Base-by-base conservation (phyloP, 1,140 invertebrate species). In the Drosophila nasuta region DNA sequence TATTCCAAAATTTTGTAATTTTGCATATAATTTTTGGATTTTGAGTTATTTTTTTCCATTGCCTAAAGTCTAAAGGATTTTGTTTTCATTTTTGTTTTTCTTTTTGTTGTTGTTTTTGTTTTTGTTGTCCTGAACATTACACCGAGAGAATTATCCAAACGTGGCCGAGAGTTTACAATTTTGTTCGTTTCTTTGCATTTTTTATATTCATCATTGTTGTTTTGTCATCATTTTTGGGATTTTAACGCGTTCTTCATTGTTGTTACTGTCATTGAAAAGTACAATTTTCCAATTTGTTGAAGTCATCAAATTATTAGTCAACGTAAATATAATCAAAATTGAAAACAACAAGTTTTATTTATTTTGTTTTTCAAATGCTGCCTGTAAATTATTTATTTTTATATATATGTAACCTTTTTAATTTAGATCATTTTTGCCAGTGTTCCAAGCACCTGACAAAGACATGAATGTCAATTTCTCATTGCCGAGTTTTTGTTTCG, bases 61-160 rank as follows among this genome's bases (percentile, higher is more conserved):
- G 51, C 74, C 74, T 87, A 63, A 66, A 45, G 48, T 78, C 77
- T 86, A 89, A 76, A 64, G 43, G 77, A 75, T 78, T 65, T 71
- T 78, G 46, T 48, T 75, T 77, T 77, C 20, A 48, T 79, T 76
- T 88, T 90, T 56, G 38, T 63, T 76, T 76, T 62, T 10, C 25
- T 73, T 71, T 25, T 33, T 45, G 68, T 72, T 51, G 38, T 71
- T 74, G 63, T 77, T 79, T 73, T 82, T 86, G 67, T 82, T 80
- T 88, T 91, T 91, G 75, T 70, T 86, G 91, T 92, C 91, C 91
- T 92, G 83, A 92, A 92, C 87, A 89, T 89, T 92, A 92, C 91
- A 92, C 91, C 91, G 91, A 92, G 91, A 92, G 69, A 91, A 92
- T 91, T 92, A 92, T 92, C 91, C 91, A 92, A 92, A 92, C 88